Evolutionary conservation across 2,797 vertebrate species (phyloP).

Genomic region (Silurus lanzhouensis): DNA sequence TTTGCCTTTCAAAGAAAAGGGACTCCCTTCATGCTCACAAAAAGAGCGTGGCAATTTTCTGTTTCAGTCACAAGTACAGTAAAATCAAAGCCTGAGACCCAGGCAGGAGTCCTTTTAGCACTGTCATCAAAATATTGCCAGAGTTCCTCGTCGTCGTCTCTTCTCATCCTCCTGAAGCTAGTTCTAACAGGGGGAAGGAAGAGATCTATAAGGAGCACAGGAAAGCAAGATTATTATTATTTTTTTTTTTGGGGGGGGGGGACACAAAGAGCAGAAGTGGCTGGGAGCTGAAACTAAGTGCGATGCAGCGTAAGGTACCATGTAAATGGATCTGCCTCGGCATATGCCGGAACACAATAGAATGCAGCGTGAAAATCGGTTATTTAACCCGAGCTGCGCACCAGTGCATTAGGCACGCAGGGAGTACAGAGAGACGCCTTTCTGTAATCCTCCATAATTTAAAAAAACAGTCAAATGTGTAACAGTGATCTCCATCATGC

Average conservation of each 20-base stretch:
- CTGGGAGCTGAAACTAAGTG: neutral
- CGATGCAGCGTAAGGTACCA: neutral
- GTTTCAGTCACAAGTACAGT: conserved; percentile 27
- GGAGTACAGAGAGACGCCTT: neutral
- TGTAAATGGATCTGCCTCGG: conserved; percentile 27
- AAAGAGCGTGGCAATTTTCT: conserved; percentile 48
- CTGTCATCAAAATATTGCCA: conserved; percentile 35
- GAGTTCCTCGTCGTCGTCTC: neutral
- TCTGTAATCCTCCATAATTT: neutral
- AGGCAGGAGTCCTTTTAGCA: conserved; percentile 37
- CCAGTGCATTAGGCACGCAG: conserved; percentile 10
- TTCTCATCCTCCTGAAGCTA: conserved; percentile 29
- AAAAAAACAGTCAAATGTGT: neutral
- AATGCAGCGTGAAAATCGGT: conserved; percentile 35
- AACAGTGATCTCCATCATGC: neutral
- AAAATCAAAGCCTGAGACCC: conserved; percentile 47
- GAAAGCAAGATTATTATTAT: neutral
- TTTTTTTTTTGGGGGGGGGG: too few relatives aligned
- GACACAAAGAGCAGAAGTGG: conserved; percentile 26
- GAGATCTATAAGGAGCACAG: conserved; percentile 22
- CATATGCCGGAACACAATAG: conserved; percentile 14
- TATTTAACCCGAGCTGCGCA: conserved; percentile 19
- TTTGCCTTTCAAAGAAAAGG: conserved; percentile 38
- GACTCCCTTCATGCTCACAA: conserved; percentile 36
- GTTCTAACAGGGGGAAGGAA: neutral